Evolutionary conservation across 1,140 invertebrate genomes (phyloP), one percentile per base, ranked within the genome.

Genomic region (Papilio machaon): DNA sequence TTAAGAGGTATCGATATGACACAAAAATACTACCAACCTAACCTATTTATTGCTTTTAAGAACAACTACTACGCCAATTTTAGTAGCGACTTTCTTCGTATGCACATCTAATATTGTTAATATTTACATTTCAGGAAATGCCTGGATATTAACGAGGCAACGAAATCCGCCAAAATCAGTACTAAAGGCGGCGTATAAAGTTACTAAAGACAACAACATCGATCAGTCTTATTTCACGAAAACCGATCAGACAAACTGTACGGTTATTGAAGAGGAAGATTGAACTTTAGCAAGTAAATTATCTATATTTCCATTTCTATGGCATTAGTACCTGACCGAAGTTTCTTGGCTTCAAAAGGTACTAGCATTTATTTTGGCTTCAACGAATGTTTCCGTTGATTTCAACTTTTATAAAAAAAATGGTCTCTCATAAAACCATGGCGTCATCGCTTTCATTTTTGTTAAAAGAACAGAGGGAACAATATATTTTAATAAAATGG

Each of bases 101-200:
- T 58, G 54, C n/a, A 58, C 2, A 10, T 1, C 9, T 49, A 58
- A 15, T 43, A 30, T 64, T 30, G 19, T 30, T 5, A 30, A n/a
- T 64, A 10, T 30, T 64, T 0, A 64, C 17, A 70, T 95, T 95
- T 77, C 89, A 97, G 96, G 95, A 87, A 96, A 96, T 82, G 95
- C 96, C 8, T 97, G 96, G 96, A 96, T 97, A 64, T 90, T 97
- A 52, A 96, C 96, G 0, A 95, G 96, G 88, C 93, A 95, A 70
- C 91, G 93, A 23, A 92, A 95, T 64, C 96, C 96, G 23, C 88
- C 95, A 5, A 78, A 95, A 2, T 86, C 95, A 58, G 94, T 96
- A 15, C 89, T 97, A 84, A 95, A 96, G 81, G 95, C 95, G 80
- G 96, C 96, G 0, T 96, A 96, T 85, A 86, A 91, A 80, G 92